Base-by-base conservation (phyloP, 2,888 invertebrate genomes). In the Volucella inanis region DNA sequence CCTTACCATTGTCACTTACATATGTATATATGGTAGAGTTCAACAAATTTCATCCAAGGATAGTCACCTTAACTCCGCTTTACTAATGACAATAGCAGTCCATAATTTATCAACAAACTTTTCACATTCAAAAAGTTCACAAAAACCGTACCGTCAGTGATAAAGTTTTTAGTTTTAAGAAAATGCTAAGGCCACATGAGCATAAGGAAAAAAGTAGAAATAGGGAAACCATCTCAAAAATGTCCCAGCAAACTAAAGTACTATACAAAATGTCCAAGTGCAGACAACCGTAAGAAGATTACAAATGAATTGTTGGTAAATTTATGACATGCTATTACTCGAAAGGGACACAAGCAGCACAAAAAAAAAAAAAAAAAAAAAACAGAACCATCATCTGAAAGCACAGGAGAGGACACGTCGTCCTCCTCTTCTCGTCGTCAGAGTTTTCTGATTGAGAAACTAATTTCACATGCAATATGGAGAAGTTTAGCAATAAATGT, bases 401-500 rank as follows among this genome's bases (percentile, higher is more conserved):
- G 18, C 50, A 22, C n/a, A 39, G 38, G 18, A 50, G 14, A 18
- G 6, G 43, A 22, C 61, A 8, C 12, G 18, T 15, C 14, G 62
- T 41, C 22, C 10, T 9, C 31, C 49, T 39, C 39, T 62, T 64
- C 2, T 22, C 41, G 18, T 31, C 50, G 9, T 72, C 9, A n/a
- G 52, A 45, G 3, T 68, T 43, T 64, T 65, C 55, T 59, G 52
- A 75, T 75, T 49, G 49, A 49, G 64, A 79, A 75, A 74, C 74
- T 79, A 75, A 79, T 79, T 79, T 79, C 64, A 61, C 54, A 79
- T 79, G 65, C 57, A 75, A 72, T 72, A 62, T 57, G 59, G 43
- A 22, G 38, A 84, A 84, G 74, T 84, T 84, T 43, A 11, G 83
- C 79, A 75, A 84, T 84, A 79, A 84, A 84, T 84, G 83, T 75